These are phyloP conservation scores for Drosophila seclusa DNA, from an alignment of 2,888 invertebrate species.

Conservation along the genomic window DNA sequence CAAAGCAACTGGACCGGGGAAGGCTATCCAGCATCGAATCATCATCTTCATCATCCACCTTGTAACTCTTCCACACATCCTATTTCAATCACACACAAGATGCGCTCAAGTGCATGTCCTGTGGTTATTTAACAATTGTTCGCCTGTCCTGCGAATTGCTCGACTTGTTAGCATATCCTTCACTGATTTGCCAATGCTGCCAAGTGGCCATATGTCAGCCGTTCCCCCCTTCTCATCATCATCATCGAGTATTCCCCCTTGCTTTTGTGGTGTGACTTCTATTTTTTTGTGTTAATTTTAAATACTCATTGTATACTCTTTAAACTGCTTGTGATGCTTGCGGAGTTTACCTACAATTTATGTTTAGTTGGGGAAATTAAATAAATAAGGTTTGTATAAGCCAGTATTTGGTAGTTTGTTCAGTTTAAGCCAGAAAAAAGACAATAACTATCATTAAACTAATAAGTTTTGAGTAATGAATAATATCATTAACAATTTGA, in stretches of 20 bases:
- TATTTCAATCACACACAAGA: slow-evolving; percentile 64
- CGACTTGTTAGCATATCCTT: slow-evolving; percentile 67
- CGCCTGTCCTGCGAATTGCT: slow-evolving; percentile 23
- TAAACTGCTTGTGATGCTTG: neutral
- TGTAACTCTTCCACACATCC: slow-evolving; percentile 58
- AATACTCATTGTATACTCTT: slow-evolving; percentile 25
- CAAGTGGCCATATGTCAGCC: slow-evolving; percentile 73
- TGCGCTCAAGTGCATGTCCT: slow-evolving; percentile 78
- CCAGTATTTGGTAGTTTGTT: neutral
- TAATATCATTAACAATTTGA: neutral
- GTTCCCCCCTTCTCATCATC: slow-evolving; percentile 31
- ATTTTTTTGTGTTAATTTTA: slow-evolving; percentile 18
- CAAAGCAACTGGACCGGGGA: slow-evolving; percentile 65
- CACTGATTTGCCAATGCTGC: slow-evolving; percentile 39
- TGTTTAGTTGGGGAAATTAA: neutral
- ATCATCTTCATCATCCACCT: slow-evolving; percentile 17
- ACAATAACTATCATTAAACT: neutral
- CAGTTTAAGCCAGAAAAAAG: neutral
- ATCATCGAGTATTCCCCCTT: slow-evolving; percentile 22
- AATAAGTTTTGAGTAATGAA: neutral
- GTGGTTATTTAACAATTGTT: slow-evolving; percentile 73
- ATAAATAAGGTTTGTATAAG: neutral
- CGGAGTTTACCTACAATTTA: neutral
- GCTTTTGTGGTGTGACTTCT: slow-evolving; percentile 45
- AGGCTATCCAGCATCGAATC: slow-evolving; percentile 17